These are phyloP conservation scores for Neodon shergylaensis DNA, from an alignment of 2,113 vertebrate genomes.

Conservation along the genomic window DNA sequence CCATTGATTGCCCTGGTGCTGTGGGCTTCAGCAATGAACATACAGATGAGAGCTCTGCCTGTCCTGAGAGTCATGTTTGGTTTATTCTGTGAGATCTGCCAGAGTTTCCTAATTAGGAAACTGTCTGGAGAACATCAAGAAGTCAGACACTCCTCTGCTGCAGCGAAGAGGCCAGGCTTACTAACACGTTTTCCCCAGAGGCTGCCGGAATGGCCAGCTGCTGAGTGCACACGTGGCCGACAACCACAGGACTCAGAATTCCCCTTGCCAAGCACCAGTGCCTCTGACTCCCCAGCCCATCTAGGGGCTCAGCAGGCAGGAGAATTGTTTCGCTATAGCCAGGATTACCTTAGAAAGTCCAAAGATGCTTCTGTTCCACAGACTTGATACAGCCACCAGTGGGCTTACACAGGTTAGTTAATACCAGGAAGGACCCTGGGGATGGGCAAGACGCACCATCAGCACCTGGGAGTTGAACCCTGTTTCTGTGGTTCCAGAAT, in stretches of 20 bases:
- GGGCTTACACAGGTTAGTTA: not conserved
- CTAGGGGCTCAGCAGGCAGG: too few relatives aligned
- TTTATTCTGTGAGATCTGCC: slow-evolving; percentile 39
- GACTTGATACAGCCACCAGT: not conserved
- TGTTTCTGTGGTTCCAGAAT: not conserved
- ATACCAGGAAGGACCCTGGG: not conserved
- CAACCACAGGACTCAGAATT: not conserved
- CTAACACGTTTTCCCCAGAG: slow-evolving; percentile 20
- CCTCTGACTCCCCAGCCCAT: not conserved
- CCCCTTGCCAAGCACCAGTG: not conserved
- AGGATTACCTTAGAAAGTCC: not conserved
- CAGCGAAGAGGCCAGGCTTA: slow-evolving; percentile 19
- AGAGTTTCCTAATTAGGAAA: slow-evolving; percentile 69
- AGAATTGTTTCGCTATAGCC: not conserved
- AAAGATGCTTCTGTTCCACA: not conserved
- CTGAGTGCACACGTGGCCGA: not conserved
- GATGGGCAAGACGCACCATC: not conserved
- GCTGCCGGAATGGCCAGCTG: not conserved
- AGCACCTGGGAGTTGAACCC: not conserved
- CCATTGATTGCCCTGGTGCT: accelerated
- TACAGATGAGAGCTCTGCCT: not conserved
- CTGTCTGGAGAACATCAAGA: slow-evolving; percentile 63
- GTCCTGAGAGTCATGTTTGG: slow-evolving; percentile 46
- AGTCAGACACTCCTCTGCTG: slow-evolving; percentile 38
- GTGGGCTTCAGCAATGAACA: not conserved